phyloP scores from a whole-genome alignment of 2,113 vertebrate species.

The Podarcis cretensis region DNA sequence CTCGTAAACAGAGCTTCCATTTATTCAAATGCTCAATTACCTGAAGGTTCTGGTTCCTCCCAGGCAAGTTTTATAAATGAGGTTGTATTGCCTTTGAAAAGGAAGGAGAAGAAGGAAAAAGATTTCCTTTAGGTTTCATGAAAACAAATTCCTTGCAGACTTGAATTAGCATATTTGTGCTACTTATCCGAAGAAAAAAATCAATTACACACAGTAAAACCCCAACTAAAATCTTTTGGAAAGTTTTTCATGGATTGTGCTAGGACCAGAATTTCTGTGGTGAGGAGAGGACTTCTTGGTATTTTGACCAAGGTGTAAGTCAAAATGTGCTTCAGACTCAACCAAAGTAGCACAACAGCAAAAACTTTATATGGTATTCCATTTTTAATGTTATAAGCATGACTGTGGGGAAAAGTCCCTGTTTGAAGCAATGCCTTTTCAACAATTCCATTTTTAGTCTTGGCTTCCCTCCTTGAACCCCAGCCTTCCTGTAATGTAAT shows the following conservation, averaged over 20 bases:
- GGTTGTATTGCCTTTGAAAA: slow-evolving; percentile 22
- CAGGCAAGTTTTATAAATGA: slow-evolving; percentile 37
- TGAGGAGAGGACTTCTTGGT: not conserved
- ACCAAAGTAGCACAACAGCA: not conserved
- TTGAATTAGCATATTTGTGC: not conserved
- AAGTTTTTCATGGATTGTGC: not conserved
- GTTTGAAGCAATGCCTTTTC: too few species aligned
- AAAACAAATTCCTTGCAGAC: not conserved
- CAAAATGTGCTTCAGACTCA: not conserved
- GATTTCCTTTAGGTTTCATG: slow-evolving; percentile 10
- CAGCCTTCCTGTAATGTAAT: too few species aligned
- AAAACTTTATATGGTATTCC: not conserved
- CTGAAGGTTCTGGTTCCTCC: slow-evolving; percentile 20
- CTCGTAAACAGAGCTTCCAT: slow-evolving; percentile 13
- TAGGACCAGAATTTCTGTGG: not conserved
- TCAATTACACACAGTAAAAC: slow-evolving; percentile 16
- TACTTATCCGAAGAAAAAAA: not conserved
- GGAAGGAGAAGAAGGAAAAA: not conserved
- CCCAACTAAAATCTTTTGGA: slow-evolving; percentile 10
- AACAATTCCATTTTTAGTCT: too few species aligned
- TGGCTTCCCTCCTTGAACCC: too few species aligned
- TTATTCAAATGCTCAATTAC: slow-evolving; percentile 29
- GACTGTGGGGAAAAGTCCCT: too few species aligned
- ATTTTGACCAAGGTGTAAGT: not conserved
- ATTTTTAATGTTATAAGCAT: not conserved